Evolutionary conservation across 2,797 vertebrate species (phyloP).

Genomic region (Scleropages formosus): DNA sequence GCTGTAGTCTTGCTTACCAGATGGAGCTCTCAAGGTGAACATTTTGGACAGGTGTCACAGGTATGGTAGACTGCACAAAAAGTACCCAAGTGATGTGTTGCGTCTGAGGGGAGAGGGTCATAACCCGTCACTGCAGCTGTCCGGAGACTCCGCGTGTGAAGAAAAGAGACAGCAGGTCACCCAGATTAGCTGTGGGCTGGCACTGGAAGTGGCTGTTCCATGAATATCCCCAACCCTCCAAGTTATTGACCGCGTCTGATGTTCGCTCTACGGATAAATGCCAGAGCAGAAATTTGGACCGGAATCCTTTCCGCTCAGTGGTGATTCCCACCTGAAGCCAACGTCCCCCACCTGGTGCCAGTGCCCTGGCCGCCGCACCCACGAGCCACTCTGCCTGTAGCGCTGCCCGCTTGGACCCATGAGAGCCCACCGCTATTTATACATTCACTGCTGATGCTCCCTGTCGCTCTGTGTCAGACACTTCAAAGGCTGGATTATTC

Average conservation of each 20-base stretch:
- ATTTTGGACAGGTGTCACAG: constrained; percentile 4
- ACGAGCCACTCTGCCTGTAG: not conserved
- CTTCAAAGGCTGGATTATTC: constrained; percentile 26
- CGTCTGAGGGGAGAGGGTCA: constrained; percentile 1
- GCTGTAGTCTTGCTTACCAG: not conserved
- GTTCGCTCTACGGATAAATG: not conserved
- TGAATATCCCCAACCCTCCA: not conserved
- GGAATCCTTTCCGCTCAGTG: too few relatives aligned
- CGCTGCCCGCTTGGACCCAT: not conserved
- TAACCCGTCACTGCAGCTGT: not conserved
- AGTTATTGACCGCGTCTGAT: not conserved
- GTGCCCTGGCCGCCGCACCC: not conserved
- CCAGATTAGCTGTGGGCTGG: constrained; percentile 16
- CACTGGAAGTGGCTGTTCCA: not conserved
- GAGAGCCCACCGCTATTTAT: not conserved
- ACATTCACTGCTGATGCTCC: constrained; percentile 4
- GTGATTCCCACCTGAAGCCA: not conserved
- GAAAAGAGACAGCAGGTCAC: constrained; percentile 17
- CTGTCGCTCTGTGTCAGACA: constrained; percentile 13
- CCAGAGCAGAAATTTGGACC: too few relatives aligned
- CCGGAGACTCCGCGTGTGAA: not conserved
- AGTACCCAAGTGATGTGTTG: not conserved
- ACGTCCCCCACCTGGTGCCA: not conserved
- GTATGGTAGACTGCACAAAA: not conserved
- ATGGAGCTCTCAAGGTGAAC: not conserved